These are phyloP conservation scores for Monochamus saltuarius DNA, from an alignment of 1,140 invertebrate species.

Conservation along the genomic window DNA sequence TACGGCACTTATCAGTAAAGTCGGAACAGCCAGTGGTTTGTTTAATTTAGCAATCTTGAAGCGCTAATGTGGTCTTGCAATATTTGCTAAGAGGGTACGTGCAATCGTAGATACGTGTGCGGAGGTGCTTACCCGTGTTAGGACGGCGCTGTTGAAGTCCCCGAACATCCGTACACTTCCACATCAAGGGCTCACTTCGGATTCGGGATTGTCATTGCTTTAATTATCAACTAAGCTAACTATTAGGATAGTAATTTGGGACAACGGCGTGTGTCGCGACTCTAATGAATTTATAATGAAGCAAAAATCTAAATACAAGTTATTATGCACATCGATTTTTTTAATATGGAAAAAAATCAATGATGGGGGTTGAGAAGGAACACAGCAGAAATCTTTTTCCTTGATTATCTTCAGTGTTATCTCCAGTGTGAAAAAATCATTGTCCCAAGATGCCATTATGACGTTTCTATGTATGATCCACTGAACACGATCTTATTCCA, in stretches of 20 bases:
- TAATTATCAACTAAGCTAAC: constrained; percentile 24
- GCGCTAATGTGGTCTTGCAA: constrained; percentile 29
- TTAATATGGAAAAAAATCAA: too few species aligned
- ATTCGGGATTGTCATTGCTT: constrained; percentile 6
- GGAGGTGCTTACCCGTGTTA: constrained; percentile 23
- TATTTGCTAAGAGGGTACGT: constrained; percentile 37
- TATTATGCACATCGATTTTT: too few species aligned
- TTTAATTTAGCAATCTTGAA: constrained; percentile 37
- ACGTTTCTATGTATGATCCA: too few species aligned
- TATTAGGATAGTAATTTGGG: background rate
- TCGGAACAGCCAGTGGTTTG: constrained; percentile 29
- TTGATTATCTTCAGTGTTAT: constrained; percentile 1
- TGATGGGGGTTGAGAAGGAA: too few species aligned
- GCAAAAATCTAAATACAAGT: too few species aligned
- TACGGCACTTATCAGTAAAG: constrained; percentile 26
- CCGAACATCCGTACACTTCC: background rate
- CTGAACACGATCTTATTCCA: too few species aligned
- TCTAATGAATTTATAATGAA: too few species aligned
- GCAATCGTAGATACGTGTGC: constrained; percentile 32
- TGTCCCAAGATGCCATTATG: too few species aligned
- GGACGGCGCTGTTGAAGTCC: constrained; percentile 2
- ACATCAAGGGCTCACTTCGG: constrained; percentile 6
- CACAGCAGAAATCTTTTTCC: too few species aligned
- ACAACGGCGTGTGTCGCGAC: too few species aligned
- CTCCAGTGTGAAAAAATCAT: too few species aligned